These are phyloP conservation scores for Heteropelma amictum DNA, from an alignment of 2,888 invertebrate genomes.

Conservation along the genomic window DNA sequence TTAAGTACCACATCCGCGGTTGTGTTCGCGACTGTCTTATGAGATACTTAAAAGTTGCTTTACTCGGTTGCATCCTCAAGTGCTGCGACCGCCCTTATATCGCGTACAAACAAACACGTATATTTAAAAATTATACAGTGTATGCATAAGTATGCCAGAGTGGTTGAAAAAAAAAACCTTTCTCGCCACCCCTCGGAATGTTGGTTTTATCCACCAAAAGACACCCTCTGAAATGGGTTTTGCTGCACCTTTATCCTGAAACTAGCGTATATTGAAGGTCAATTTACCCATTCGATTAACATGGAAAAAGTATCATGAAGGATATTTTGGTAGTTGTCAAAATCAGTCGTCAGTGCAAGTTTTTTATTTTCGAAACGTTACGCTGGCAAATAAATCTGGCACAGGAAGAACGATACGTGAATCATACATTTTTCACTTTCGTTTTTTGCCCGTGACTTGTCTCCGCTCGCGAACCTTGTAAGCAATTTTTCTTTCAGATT, in stretches of 20 bases:
- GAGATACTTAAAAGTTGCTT: slow-evolving; percentile 53
- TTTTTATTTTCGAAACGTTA: not conserved
- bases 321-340: not conserved
- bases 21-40: slow-evolving; percentile 52
- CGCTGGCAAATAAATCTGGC: not conserved
- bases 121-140: slow-evolving; percentile 6
- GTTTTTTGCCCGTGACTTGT: slow-evolving; percentile 5
- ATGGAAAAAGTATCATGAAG: too few relatives aligned
- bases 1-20: slow-evolving; percentile 51
- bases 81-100: not conserved
- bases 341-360: not conserved
- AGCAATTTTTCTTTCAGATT: slow-evolving; percentile 8
- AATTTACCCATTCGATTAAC: too few relatives aligned
- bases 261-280: not conserved
- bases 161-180: too few relatives aligned
- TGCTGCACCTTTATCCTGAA: too few relatives aligned
- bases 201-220: too few relatives aligned
- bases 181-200: too few relatives aligned
- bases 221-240: too few relatives aligned
- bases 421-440: not conserved
- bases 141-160: not conserved
- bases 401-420: not conserved
- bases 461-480: not conserved
- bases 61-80: slow-evolving; percentile 11
- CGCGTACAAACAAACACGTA: not conserved